Base-by-base conservation (phyloP, 2,888 invertebrate species). In the Spodoptera littoralis region DNA sequence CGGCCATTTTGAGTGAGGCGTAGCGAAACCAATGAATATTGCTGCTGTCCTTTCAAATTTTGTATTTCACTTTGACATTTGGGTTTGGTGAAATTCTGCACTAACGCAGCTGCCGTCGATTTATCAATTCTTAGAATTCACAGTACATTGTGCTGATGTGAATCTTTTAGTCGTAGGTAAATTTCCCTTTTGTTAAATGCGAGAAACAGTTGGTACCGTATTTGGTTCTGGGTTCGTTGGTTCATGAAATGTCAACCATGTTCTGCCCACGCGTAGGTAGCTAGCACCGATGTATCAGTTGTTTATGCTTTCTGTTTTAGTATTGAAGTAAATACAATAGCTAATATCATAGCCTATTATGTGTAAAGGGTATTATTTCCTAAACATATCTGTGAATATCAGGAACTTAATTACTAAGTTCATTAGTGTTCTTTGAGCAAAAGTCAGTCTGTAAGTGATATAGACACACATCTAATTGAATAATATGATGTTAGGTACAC, bases 61-160 rank as follows among this genome's bases (percentile, higher is more conserved):
- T 47, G 58, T 60, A 18, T 65, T 66, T 79, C 62, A 43, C 53
- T 69, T 70, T 69, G 47, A 59, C n/a, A 48, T 70, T 48, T 64
- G 53, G 60, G 62, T 77, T 78, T 68, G 64, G 55, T 52, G 49
- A 79, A 57, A 69, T 69, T 78, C 70, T 73, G 73, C 70, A 69
- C 64, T 59, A 60, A 72, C 73, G 79, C 85, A 84, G 77, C 83
- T 76, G 83, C 77, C 80, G 64, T 68, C 71, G 76, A 83, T 83
- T 80, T 83, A 84, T 84, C 79, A 82, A 71, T 67, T 70, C 70
- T 60, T 49, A 50, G 65, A 71, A 76, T 70, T 57, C 42, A 59
- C 47, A 44, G 50, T 27, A 65, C 60, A 64, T 69, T 62, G 48
- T 49, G 53, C 46, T 13, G 63, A 73, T 67, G 65, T 78, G 70